Evolutionary conservation across 2,797 vertebrate species (phyloP), one percentile per base, ranked within the genome.

Genomic region (Potorous gilbertii): DNA sequence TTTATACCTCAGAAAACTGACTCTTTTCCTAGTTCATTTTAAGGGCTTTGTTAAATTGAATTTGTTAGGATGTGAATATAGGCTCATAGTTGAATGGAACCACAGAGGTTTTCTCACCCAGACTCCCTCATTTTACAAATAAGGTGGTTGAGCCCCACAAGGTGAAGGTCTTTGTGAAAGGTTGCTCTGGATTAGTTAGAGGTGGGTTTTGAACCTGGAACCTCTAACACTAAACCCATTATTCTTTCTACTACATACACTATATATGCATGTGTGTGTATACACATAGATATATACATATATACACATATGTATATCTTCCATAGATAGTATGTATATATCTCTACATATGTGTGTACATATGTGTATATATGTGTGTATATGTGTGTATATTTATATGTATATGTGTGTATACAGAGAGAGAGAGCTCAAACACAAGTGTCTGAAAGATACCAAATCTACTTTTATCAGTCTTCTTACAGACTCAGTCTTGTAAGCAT

Each of bases 1-100:
- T 98, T 97, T 93, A 94, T 96, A 97, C 92, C 92, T 92, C 97
- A 97, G 96, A 96, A 97, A 97, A 66, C 95, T 95, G 90, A 13
- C 97, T 97, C 59, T 92, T 54, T 97, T 94, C 96, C 95, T 55
- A 29, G 13, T 29, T 34, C 13, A 24, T 55, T 55, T 16, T n/a
- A 90, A n/a, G 54, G 90, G 13, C 90, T 52, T 90, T 90, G 54
- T 52, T 52, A 90, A 52, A 29, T 54, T 54, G 89, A 31, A 54
- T 95, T 96, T 97, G 94, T 98, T 91, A 97, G 40, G 95, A 91
- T 92, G 31, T 27, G 21, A 46, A 27, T 18, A 12, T 87, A 50
- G 40, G 40, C 10, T 87, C 21, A 50, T 27, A 87, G 21, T 46
- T 46, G 9, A 24, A 81, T 46, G 74, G 10, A 24, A 27, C 24